These are phyloP conservation scores for Pristionchus maxplancki DNA, from an alignment of 2,888 invertebrate genomes.

Conservation along the genomic window DNA sequence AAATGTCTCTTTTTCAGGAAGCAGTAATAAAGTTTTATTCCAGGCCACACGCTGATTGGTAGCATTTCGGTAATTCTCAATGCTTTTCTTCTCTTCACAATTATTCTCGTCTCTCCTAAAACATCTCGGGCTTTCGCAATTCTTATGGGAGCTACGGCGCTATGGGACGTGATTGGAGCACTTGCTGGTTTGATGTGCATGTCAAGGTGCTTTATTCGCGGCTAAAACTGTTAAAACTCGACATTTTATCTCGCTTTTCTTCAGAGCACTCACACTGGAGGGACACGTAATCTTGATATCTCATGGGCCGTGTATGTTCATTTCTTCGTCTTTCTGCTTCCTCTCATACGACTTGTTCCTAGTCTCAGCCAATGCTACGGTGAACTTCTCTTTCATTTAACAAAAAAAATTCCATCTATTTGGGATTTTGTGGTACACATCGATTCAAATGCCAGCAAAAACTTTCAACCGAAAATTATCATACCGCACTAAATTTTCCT, in stretches of 20 bases:
- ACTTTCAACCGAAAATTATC: too few relatives aligned
- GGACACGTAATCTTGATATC: background rate
- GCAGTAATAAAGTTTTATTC: background rate
- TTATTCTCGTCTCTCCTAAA: background rate
- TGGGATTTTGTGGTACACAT: too few relatives aligned
- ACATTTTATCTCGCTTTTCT: background rate
- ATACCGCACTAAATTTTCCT: background rate
- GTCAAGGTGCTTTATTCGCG: background rate
- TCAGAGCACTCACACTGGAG: background rate
- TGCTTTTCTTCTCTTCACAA: background rate
- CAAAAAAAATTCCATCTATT: too few relatives aligned
- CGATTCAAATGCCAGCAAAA: too few relatives aligned
- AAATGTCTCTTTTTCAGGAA: background rate
- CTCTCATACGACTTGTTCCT: background rate
- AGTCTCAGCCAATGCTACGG: background rate
- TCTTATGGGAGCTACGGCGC: background rate
- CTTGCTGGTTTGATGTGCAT: background rate
- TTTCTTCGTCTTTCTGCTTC: background rate
- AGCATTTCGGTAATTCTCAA: background rate
- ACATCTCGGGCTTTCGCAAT: background rate
- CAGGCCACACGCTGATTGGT: background rate
- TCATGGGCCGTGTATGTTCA: background rate
- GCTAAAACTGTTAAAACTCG: too few relatives aligned
- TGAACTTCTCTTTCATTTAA: background rate
- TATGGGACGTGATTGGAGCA: background rate